Evolutionary conservation across 1,140 invertebrate species (phyloP), one percentile per base, ranked within the genome.

Genomic region (Calephelis nemesis): DNA sequence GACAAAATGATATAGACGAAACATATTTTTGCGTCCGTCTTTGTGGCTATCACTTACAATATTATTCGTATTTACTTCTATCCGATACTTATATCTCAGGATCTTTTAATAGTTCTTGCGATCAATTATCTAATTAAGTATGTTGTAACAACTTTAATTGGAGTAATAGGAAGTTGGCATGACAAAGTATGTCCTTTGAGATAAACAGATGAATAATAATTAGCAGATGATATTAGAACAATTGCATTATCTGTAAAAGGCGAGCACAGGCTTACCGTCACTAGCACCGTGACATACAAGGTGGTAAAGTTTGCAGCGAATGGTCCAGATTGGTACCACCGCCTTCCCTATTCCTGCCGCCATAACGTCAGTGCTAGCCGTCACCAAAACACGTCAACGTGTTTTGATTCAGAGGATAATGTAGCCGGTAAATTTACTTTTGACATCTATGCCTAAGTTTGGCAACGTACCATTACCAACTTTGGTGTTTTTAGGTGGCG

Each of bases 61-160:
- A 54, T 54, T 54, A 45, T 54, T 19, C 19, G 19, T 15, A 7
- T 30, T 30, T 5, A 54, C 12, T 11, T 30, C 19, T 19, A 54
- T 54, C n/a, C 52, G 19, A 54, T 54, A 54, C 19, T 54, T 54
- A 54, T 54, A 54, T 19, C 52, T 54, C 13, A 11, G 15, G 19
- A 10, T 11, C 15, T 8, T 19, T 19, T 54, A 54, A 54, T 30
- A 54, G 19, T 54, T 30, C 15, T 10, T 30, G 52, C 19, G 10
- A 54, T 54, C 42, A 30, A 54, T 54, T 19, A 54, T 54, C 19
- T 54, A 54, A 54, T 45, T 45, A 45, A 4, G 42, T 45, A 45
- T 45, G 8, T 7, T 9, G 42, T 45, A 45, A 54, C 52, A 54
- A 54, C 8, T 54, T 19, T 15, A 54, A 54, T 54, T 54, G 19